A percentile compares a stretch with the other conserved stretches of the same genome.
phyloP scores from a whole-genome alignment of 2,797 vertebrate genomes.

The Sus cebifrons region DNA sequence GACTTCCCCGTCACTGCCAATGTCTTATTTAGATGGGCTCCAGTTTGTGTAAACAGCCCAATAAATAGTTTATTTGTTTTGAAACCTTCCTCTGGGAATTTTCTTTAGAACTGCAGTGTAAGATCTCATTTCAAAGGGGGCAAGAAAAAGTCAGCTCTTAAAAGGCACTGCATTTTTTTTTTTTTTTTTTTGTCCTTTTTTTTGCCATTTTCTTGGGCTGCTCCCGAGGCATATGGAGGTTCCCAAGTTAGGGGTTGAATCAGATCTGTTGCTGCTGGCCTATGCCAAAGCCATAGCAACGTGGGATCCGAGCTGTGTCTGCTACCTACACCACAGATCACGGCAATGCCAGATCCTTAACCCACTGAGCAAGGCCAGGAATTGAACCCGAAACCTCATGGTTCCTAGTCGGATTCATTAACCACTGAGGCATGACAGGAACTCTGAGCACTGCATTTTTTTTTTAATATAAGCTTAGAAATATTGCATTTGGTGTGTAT shows the following conservation, averaged over 20 bases:
- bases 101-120: constrained; percentile 76
- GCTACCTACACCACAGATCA: too few relatives aligned
- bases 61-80: constrained; percentile 82
- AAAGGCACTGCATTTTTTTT: constrained; percentile 77
- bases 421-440: too few relatives aligned
- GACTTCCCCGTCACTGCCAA: constrained; percentile 5
- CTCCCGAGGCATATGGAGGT: too few relatives aligned
- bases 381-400: too few relatives aligned
- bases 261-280: too few relatives aligned
- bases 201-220: too few relatives aligned
- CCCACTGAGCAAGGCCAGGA: too few relatives aligned
- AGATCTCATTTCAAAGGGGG: constrained; percentile 76
- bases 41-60: constrained; percentile 58
- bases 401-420: too few relatives aligned
- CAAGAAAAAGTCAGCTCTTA: constrained; percentile 55
- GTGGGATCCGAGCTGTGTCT: too few relatives aligned
- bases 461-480: constrained; percentile 68
- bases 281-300: too few relatives aligned
- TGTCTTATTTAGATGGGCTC: constrained; percentile 66
- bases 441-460: neutral
- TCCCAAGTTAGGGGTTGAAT: too few relatives aligned
- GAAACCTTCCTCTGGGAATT: constrained; percentile 75
- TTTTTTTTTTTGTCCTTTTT: neutral
- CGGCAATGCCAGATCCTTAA: too few relatives aligned
- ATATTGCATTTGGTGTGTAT: neutral